Percentiles rank a stretch among this genome's conserved stretches.
phyloP scores from a whole-genome alignment of 1,140 invertebrate species.

The Brachionus sp. region DNA sequence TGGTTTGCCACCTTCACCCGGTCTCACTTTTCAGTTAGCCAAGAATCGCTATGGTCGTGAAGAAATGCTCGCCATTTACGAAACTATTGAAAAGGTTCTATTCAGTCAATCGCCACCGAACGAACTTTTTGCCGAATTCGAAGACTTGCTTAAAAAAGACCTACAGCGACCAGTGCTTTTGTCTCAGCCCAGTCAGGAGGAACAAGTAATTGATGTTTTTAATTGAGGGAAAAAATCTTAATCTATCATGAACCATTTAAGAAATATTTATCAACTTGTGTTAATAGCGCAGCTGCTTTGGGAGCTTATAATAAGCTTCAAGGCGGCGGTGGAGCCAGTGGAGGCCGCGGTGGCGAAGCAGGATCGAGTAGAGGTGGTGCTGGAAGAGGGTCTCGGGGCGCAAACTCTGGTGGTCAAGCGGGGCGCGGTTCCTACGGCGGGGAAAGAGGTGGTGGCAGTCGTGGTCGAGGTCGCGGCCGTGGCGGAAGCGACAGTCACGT shows the following conservation, averaged over 20 bases:
- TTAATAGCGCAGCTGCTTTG: not conserved
- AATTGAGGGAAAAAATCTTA: not conserved
- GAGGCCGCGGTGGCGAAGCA: not conserved
- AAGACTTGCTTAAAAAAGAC: conserved; percentile 71
- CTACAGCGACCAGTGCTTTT: conserved; percentile 73
- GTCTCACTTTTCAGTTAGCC: conserved; percentile 62
- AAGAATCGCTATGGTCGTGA: conserved; percentile 77
- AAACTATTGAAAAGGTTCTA: conserved; percentile 61
- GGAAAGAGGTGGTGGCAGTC: not conserved
- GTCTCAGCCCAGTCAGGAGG: conserved; percentile 73
- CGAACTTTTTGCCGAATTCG: conserved; percentile 63
- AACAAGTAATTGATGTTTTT: conserved; percentile 57
- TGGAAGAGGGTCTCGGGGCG: not conserved
- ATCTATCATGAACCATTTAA: not conserved
- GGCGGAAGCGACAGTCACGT: not conserved
- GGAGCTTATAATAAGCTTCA: not conserved
- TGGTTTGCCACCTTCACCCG: conserved; percentile 43
- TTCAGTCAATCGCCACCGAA: conserved; percentile 63
- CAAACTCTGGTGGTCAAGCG: not conserved
- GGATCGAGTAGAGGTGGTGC: not conserved
- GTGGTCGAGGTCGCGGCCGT: not conserved
- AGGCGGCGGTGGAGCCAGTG: not conserved
- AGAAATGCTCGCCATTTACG: conserved; percentile 78
- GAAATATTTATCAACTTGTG: conserved; percentile 44
- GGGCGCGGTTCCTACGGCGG: not conserved